Percentiles rank a stretch among this genome's conserved stretches.
Conservation (phyloP, 2,888 invertebrate genomes). For the Lithophane ornitopus region DNA sequence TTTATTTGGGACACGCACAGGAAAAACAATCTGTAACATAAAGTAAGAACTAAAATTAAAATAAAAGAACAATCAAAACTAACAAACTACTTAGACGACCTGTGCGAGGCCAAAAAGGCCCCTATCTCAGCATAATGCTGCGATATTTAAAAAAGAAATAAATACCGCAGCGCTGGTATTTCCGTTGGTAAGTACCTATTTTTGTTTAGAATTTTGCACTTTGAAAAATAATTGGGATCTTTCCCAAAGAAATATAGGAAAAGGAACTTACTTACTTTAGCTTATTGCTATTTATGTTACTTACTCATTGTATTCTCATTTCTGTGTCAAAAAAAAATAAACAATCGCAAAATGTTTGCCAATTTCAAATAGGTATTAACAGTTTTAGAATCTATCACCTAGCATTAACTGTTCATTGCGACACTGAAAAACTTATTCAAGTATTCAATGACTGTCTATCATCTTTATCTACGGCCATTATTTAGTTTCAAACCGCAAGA, state of each 20-base stretch:
- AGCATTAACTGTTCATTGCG: not conserved
- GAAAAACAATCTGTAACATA: too few relatives aligned
- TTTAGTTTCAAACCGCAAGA: slow-evolving; percentile 32
- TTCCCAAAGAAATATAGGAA: not conserved
- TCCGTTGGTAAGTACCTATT: too few relatives aligned
- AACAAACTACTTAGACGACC: too few relatives aligned
- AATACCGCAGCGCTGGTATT: too few relatives aligned
- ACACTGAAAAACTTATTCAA: slow-evolving; percentile 23
- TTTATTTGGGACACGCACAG: too few relatives aligned
- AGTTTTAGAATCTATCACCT: slow-evolving; percentile 21
- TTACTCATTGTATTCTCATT: too few relatives aligned
- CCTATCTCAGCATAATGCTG: too few relatives aligned
- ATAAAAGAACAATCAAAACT: too few relatives aligned
- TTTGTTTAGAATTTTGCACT: not conserved
- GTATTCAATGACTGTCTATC: slow-evolving; percentile 43
- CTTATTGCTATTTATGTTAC: too few relatives aligned
- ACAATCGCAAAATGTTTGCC: not conserved
- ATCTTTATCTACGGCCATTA: slow-evolving; percentile 52
- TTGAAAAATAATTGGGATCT: not conserved
- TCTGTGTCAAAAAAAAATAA: not conserved
- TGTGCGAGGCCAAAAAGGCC: too few relatives aligned
- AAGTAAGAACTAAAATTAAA: too few relatives aligned
- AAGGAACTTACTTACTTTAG: not conserved
- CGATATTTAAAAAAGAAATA: too few relatives aligned
- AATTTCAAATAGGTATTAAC: not conserved